Evolutionary conservation across 1,140 invertebrate species (phyloP).

Genomic region (Magallana ariakensis): DNA sequence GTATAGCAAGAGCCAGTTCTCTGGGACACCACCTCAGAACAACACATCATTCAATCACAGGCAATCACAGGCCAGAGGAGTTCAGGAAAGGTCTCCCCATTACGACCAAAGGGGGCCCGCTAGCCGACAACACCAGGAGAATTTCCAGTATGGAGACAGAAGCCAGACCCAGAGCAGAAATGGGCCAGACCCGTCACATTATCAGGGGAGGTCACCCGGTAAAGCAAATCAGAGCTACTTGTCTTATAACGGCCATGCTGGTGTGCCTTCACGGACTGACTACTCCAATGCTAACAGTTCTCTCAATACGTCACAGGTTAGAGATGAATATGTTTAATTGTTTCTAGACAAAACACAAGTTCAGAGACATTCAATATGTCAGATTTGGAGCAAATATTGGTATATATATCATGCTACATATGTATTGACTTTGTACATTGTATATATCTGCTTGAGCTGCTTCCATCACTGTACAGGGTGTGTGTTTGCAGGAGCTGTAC

Average conservation of each 20-base stretch:
- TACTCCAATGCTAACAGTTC: conserved; percentile 1
- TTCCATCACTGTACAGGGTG: neutral
- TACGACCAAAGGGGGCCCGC: neutral
- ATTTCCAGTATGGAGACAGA: neutral
- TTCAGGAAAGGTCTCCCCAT: neutral
- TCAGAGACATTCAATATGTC: neutral
- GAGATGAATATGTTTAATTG: conserved; percentile 31
- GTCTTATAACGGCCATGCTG: neutral
- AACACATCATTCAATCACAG: conserved; percentile 7
- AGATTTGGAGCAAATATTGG: neutral
- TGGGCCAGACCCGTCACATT: neutral
- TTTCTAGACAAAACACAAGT: neutral
- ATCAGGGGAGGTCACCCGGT: conserved; percentile 17
- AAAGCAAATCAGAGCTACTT: neutral
- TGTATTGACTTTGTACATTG: neutral
- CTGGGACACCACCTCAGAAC: neutral
- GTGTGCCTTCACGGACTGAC: neutral
- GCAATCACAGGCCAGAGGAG: neutral
- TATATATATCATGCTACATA: neutral
- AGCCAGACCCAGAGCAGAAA: neutral
- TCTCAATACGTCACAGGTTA: conserved; percentile 27
- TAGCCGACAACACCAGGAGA: neutral
- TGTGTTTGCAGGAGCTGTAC: conserved; percentile 23
- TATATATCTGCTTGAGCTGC: neutral
- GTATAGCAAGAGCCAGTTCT: neutral